These are phyloP conservation scores for Liolophura sinensis DNA, from an alignment of 1,140 invertebrate genomes.

Conservation along the genomic window DNA sequence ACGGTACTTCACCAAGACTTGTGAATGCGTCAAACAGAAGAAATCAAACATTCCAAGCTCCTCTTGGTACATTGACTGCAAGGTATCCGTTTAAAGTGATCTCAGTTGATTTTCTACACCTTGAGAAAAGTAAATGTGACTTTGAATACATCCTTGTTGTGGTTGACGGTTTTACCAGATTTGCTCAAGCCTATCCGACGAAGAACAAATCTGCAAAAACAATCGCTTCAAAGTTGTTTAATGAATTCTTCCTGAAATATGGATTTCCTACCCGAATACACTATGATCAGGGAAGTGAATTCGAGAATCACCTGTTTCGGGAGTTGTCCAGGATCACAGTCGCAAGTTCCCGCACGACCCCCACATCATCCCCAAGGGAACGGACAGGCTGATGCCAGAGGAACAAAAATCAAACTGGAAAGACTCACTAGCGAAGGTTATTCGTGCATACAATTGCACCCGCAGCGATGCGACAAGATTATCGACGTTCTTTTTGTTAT, in stretches of 20 bases:
- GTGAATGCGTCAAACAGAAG: conserved; percentile 20
- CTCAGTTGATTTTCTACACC: conserved; percentile 14
- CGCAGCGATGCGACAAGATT: too few species aligned
- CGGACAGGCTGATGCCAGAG: not conserved
- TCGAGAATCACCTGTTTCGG: conserved; percentile 21
- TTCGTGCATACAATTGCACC: too few species aligned
- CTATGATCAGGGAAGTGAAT: conserved; percentile 25
- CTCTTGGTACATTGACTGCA: conserved; percentile 10
- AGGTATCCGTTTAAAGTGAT: conserved; percentile 18
- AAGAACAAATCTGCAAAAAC: conserved; percentile 14
- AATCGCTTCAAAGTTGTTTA: conserved; percentile 18
- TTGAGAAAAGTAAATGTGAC: conserved; percentile 7
- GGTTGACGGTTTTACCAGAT: conserved; percentile 22
- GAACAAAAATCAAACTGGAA: too few species aligned
- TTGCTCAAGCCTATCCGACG: conserved; percentile 15
- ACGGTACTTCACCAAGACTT: conserved; percentile 11
- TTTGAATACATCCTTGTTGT: conserved; percentile 20
- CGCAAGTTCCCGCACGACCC: not conserved
- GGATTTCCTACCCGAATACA: conserved; percentile 21
- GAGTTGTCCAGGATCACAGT: conserved; percentile 1
- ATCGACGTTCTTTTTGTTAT: too few species aligned
- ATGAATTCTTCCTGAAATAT: conserved; percentile 22
- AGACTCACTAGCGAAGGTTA: too few species aligned
- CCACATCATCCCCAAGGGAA: conserved; percentile 3
- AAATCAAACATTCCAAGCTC: conserved; percentile 7